These are phyloP conservation scores for Pissodes strobi DNA, from an alignment of 1,140 invertebrate species.

Conservation along the genomic window DNA sequence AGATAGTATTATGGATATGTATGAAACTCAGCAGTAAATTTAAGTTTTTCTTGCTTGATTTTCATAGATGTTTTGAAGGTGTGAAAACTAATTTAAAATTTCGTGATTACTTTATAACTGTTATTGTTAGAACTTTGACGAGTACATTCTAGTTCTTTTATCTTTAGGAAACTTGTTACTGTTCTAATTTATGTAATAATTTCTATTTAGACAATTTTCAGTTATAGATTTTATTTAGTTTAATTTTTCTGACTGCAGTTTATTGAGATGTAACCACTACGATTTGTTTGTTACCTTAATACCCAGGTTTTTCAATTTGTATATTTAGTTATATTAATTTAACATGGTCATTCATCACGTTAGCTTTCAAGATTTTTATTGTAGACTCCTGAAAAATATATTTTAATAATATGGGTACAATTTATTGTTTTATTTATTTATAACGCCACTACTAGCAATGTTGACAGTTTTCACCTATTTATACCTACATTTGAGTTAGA, in stretches of 20 bases:
- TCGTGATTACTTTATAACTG: neutral
- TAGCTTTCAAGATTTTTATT: conserved; percentile 31
- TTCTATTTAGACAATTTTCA: neutral
- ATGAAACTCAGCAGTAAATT: conserved; percentile 1
- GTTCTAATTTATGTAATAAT: neutral
- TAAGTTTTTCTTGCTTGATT: neutral
- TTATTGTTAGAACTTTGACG: conserved; percentile 9
- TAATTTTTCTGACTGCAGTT: conserved; percentile 19
- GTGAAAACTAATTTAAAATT: neutral
- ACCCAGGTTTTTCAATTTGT: conserved; percentile 1
- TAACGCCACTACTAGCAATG: no score
- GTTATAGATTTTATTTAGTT: no score
- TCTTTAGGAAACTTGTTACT: conserved; percentile 5
- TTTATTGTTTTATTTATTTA: conserved; percentile 16
- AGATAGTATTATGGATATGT: conserved; percentile 7
- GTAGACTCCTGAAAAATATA: conserved; percentile 29
- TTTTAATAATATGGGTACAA: conserved; percentile 31
- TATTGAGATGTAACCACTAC: no score
- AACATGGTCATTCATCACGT: conserved; percentile 13
- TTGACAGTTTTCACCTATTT: no score
- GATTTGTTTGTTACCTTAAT: conserved; percentile 13
- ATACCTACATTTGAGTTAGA: no score
- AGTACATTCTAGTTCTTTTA: conserved; percentile 20
- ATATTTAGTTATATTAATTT: conserved; percentile 23
- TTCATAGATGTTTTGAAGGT: neutral